Percentiles rank a stretch among this genome's conserved stretches.
phyloP scores from a whole-genome alignment of 35 echinoderm and acorn worm genomes.

The Nesometra sesokonis region DNA sequence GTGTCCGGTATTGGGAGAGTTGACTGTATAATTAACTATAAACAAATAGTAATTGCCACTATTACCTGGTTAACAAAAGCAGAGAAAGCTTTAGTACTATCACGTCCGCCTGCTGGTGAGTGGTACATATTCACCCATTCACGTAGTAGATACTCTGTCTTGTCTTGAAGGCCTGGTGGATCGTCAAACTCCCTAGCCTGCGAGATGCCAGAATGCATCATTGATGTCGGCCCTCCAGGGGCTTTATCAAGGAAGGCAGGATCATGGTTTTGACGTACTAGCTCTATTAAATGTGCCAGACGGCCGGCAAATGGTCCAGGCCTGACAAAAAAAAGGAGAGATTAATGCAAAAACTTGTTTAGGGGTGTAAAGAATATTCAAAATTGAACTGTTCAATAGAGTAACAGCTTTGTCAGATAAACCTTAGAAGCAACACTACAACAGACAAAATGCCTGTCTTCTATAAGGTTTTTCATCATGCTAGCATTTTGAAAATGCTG shows the following conservation, averaged over 20 bases:
- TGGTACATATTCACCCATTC: slow-evolving; percentile 99
- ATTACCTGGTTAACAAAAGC: slow-evolving; percentile 94
- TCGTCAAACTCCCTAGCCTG: slow-evolving; percentile 98
- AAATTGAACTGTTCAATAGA: neutral
- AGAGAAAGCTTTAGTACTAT: slow-evolving; percentile 92
- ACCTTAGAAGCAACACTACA: neutral
- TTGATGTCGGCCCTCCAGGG: slow-evolving; percentile 93
- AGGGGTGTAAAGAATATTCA: too few species aligned
- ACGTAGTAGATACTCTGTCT: slow-evolving; percentile 94
- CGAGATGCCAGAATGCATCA: slow-evolving; percentile 99
- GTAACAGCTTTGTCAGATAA: neutral
- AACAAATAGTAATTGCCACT: neutral
- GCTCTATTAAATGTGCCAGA: slow-evolving; percentile 53
- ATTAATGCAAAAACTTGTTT: neutral
- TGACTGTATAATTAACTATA: too few species aligned
- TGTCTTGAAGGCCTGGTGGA: slow-evolving; percentile 87
- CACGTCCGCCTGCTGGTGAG: slow-evolving; percentile 81
- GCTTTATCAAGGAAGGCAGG: slow-evolving; percentile 94
- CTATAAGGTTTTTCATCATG: neutral
- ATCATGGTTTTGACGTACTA: slow-evolving; percentile 89
- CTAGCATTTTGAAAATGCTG: neutral
- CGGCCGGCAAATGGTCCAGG: neutral
- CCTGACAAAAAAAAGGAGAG: neutral
- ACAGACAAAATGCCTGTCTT: neutral
- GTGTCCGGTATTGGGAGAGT: too few species aligned